phyloP scores from a whole-genome alignment of 2,113 vertebrate species.

The Lepidothrix coronata region DNA sequence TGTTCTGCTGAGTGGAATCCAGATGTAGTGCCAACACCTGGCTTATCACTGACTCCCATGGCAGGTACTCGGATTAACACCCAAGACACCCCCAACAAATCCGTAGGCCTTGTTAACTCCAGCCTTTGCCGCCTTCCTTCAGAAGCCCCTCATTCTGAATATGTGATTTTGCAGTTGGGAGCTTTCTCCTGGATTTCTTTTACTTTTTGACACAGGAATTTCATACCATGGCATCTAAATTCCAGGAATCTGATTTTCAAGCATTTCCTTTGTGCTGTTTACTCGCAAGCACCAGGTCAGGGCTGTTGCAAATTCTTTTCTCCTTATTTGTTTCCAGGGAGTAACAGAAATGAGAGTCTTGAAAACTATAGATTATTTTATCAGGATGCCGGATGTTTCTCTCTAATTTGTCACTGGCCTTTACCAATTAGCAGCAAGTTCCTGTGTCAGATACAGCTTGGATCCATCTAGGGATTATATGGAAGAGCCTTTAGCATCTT shows the following conservation, averaged over 20 bases:
- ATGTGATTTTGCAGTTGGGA: neutral
- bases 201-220: neutral
- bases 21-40: neutral
- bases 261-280: neutral
- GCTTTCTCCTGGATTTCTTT: neutral
- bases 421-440: neutral
- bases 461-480: neutral
- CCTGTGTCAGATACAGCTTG: neutral
- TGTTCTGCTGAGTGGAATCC: neutral
- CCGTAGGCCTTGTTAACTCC: neutral
- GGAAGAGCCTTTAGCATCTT: neutral
- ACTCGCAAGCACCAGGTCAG: neutral
- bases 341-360: neutral
- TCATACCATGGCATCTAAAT: neutral
- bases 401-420: neutral
- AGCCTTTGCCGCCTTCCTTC: neutral
- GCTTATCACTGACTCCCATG: neutral
- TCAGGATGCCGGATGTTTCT: neutral
- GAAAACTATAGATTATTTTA: neutral
- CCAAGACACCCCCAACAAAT: neutral
- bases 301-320: neutral
- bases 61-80: neutral
- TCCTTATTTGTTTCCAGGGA: neutral
- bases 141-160: neutral
- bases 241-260: neutral